Percentiles rank a stretch among this genome's conserved stretches.
Conservation (phyloP, 2,113 vertebrate species). For the Dendropsophus ebraccatus region DNA sequence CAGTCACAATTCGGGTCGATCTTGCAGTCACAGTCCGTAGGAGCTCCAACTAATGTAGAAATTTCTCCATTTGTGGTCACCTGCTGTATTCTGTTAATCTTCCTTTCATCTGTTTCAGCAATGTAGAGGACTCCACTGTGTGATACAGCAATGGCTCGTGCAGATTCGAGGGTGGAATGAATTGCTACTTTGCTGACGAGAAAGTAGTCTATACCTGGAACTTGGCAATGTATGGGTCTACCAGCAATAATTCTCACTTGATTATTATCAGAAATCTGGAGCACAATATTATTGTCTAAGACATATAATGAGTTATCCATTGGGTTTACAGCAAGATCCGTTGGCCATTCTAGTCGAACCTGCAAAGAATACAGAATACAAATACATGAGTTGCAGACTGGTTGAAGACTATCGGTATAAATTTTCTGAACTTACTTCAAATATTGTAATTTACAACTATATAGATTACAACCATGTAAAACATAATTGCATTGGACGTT, state of each 20-base stretch:
- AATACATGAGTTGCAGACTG: not conserved
- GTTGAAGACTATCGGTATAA: not conserved
- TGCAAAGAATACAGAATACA: slow-evolving; percentile 63
- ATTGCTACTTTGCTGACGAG: slow-evolving; percentile 89
- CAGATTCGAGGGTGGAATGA: slow-evolving; percentile 89
- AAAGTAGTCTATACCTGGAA: slow-evolving; percentile 90
- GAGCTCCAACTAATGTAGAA: slow-evolving; percentile 87
- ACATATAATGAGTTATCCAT: slow-evolving; percentile 96
- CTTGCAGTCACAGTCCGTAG: slow-evolving; percentile 97
- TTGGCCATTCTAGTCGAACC: slow-evolving; percentile 97
- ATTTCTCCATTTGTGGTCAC: slow-evolving; percentile 96
- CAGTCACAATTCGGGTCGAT: slow-evolving; percentile 98
- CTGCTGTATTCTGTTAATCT: slow-evolving; percentile 95
- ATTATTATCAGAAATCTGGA: slow-evolving; percentile 89
- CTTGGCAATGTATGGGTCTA: slow-evolving; percentile 96
- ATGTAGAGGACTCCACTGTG: slow-evolving; percentile 93
- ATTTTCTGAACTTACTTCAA: not conserved
- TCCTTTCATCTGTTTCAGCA: slow-evolving; percentile 93
- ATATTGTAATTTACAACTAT: not conserved
- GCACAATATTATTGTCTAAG: slow-evolving; percentile 97
- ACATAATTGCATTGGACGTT: too few relatives aligned
- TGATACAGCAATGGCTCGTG: slow-evolving; percentile 90
- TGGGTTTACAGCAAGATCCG: slow-evolving; percentile 93
- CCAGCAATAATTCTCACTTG: slow-evolving; percentile 93
- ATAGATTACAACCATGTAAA: too few relatives aligned